These are phyloP conservation scores for Capitulum mitella DNA, from an alignment of 2,888 invertebrate species.

Conservation along the genomic window DNA sequence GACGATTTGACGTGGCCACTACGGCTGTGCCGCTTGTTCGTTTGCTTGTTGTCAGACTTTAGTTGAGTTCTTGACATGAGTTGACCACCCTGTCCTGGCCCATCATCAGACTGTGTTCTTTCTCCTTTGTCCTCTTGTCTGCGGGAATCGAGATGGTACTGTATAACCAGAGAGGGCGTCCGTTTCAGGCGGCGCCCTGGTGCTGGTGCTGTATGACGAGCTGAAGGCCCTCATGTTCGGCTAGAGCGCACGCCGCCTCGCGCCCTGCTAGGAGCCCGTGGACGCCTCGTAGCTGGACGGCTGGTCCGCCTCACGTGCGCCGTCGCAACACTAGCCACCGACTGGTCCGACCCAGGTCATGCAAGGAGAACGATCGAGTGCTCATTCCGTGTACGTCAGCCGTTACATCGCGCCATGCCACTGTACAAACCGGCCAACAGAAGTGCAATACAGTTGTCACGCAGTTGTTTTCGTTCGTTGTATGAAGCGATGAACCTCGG, in stretches of 20 bases:
- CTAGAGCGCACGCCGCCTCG: not conserved
- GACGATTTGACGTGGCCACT: too few relatives aligned
- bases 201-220: slow-evolving; percentile 85
- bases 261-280: not conserved
- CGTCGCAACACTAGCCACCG: not conserved
- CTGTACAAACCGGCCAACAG: not conserved
- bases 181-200: slow-evolving; percentile 63
- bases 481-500: too few relatives aligned
- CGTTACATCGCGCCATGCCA: not conserved
- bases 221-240: slow-evolving; percentile 49
- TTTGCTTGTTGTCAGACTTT: too few relatives aligned
- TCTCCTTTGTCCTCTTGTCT: too few relatives aligned
- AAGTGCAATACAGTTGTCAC: not conserved
- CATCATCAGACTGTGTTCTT: too few relatives aligned
- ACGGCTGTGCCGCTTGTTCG: too few relatives aligned
- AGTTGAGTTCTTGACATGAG: too few relatives aligned
- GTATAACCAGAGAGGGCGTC: too few relatives aligned
- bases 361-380: not conserved
- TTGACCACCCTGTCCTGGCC: too few relatives aligned
- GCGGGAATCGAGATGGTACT: too few relatives aligned
- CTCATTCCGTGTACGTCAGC: slow-evolving; percentile 2
- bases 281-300: not conserved
- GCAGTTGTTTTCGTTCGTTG: too few relatives aligned
- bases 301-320: not conserved
- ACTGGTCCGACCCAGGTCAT: not conserved